Percentiles rank a stretch among this genome's conserved stretches.
These are phyloP conservation scores for Xestobium rufovillosum DNA, from an alignment of 2,888 invertebrate genomes.

Conservation along the genomic window DNA sequence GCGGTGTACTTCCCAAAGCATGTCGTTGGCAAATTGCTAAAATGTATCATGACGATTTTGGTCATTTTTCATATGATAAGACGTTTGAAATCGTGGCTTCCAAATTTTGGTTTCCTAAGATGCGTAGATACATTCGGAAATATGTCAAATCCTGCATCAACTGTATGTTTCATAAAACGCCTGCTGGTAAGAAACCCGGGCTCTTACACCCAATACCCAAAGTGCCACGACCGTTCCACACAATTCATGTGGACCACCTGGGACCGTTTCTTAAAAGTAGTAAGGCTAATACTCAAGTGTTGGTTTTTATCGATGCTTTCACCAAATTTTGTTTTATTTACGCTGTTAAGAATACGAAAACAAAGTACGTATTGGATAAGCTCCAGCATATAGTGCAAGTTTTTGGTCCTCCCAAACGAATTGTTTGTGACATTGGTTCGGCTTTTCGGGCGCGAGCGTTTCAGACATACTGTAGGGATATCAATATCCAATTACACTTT, in stretches of 20 bases:
- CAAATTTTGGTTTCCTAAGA: slow-evolving; percentile 29
- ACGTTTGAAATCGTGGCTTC: slow-evolving; percentile 24
- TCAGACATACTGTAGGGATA: too few species aligned
- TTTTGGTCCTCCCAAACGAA: too few species aligned
- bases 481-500: too few species aligned
- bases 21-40: slow-evolving; percentile 28
- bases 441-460: too few species aligned
- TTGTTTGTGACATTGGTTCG: too few species aligned
- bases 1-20: slow-evolving; percentile 31
- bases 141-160: slow-evolving; percentile 28
- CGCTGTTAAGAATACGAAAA: slow-evolving; percentile 28
- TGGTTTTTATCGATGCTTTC: slow-evolving; percentile 35
- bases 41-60: slow-evolving; percentile 33
- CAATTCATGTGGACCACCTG: slow-evolving; percentile 38
- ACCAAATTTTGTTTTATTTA: too few species aligned
- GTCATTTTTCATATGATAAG: slow-evolving; percentile 32
- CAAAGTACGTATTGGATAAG: too few species aligned
- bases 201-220: slow-evolving; percentile 34
- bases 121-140: slow-evolving; percentile 26
- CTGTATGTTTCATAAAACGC: slow-evolving; percentile 30
- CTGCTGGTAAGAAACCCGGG: slow-evolving; percentile 22
- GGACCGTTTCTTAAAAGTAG: slow-evolving; percentile 35
- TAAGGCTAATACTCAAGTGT: slow-evolving; percentile 29
- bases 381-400: too few species aligned
- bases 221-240: slow-evolving; percentile 34